Conservation (phyloP, 1,140 invertebrate genomes). For the Steinernema feltiae region DNA sequence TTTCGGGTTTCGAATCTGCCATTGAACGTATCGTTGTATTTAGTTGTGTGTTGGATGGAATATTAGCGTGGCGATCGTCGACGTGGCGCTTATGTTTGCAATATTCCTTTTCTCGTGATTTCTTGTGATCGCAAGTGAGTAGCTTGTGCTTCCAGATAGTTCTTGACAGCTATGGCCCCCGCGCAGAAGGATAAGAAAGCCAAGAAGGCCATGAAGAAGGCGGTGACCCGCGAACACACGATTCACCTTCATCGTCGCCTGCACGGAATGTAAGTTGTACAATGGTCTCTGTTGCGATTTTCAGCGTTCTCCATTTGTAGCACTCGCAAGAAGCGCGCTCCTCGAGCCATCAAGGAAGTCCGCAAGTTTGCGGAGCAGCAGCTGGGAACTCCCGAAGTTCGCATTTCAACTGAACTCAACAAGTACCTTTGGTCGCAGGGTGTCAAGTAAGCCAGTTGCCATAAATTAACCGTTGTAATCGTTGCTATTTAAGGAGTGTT, state of each 20-base stretch:
- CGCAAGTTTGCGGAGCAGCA: conserved; percentile 91
- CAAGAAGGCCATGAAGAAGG: conserved; percentile 86
- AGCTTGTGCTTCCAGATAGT: background rate
- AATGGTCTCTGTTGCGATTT: background rate
- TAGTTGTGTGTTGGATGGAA: too few relatives aligned
- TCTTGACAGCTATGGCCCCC: background rate
- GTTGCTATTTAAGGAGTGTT: conserved; percentile 63
- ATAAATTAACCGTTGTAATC: conserved; percentile 40
- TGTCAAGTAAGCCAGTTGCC: conserved; percentile 74
- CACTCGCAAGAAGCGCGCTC: conserved; percentile 91
- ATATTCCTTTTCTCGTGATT: too few relatives aligned
- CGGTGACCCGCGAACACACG: conserved; percentile 95
- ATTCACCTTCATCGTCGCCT: conserved; percentile 94
- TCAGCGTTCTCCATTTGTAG: conserved; percentile 45
- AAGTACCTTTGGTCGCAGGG: conserved; percentile 97
- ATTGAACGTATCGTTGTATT: too few relatives aligned
- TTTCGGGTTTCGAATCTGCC: too few relatives aligned
- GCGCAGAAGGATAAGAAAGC: conserved; percentile 65
- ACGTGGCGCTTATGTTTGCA: too few relatives aligned
- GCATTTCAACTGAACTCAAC: conserved; percentile 91
- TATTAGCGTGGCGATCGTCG: too few relatives aligned
- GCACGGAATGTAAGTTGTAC: conserved; percentile 73
- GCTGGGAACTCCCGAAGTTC: conserved; percentile 95
- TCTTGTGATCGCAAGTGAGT: too few relatives aligned
- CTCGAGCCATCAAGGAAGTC: conserved; percentile 91